phyloP scores from a whole-genome alignment of 2,113 vertebrate genomes.

The Eretmochelys imbricata region DNA sequence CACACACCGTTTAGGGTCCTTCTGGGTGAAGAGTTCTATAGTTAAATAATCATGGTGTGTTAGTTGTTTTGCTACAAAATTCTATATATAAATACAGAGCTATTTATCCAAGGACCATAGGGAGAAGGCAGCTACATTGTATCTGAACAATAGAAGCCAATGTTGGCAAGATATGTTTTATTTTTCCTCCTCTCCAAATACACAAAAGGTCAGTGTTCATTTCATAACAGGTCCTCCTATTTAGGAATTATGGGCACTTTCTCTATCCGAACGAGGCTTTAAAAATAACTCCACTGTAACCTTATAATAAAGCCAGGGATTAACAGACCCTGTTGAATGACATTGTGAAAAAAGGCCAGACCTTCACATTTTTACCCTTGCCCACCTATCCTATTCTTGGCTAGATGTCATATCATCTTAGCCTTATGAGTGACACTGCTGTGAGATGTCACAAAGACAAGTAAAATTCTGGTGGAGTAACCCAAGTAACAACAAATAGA shows the following conservation, averaged over 20 bases:
- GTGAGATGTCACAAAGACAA: neutral
- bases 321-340: neutral
- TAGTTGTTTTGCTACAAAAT: neutral
- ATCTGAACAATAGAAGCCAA: fast-evolving
- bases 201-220: fast-evolving
- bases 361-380: neutral
- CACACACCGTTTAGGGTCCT: neutral
- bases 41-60: neutral
- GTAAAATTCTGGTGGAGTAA: fast-evolving
- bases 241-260: neutral
- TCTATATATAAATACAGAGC: neutral
- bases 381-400: fast-evolving
- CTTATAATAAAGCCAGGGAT: neutral
- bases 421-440: neutral
- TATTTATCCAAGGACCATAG: fast-evolving
- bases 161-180: fast-evolving
- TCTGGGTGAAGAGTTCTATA: neutral
- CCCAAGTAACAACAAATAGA: neutral
- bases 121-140: neutral
- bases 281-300: neutral
- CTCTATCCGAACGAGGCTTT: neutral
- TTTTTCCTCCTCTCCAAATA: neutral
- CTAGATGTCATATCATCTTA: neutral
- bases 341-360: neutral
- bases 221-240: neutral